Evolutionary conservation across 2,797 vertebrate genomes (phyloP).

Genomic region (Melanotaenia boesemani): DNA sequence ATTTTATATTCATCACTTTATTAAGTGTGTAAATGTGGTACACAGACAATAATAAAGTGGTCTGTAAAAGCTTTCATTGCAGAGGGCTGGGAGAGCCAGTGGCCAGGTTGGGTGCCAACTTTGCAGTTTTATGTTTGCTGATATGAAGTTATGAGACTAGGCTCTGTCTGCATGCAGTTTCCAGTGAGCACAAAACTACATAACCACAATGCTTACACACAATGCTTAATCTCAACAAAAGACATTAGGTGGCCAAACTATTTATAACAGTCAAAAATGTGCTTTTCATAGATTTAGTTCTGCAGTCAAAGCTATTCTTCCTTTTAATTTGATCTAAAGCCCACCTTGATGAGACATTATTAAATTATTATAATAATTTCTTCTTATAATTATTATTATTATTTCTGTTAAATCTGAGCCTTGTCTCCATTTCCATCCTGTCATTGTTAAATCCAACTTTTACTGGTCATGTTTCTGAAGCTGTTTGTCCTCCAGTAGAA

Average conservation of each 20-base stretch:
- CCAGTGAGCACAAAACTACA: background rate
- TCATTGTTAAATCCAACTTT: conserved; percentile 35
- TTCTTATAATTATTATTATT: background rate
- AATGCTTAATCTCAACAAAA: conserved; percentile 1
- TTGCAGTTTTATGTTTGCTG: background rate
- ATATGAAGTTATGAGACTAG: background rate
- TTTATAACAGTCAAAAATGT: background rate
- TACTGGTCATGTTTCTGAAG: conserved; percentile 46
- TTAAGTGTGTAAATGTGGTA: background rate
- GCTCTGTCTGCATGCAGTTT: background rate
- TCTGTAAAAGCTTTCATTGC: background rate
- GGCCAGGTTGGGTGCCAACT: background rate
- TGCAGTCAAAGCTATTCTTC: conserved; percentile 1
- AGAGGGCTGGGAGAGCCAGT: background rate
- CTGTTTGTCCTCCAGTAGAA: conserved; percentile 58
- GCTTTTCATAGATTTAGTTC: conserved; percentile 6
- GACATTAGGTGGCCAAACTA: background rate
- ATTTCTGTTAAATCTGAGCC: background rate
- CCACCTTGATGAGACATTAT: background rate
- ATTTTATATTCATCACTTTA: background rate
- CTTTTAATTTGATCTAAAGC: conserved; percentile 8
- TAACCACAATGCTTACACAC: background rate
- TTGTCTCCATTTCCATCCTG: background rate
- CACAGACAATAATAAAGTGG: background rate
- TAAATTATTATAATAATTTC: background rate